A percentile compares a stretch with the other conserved stretches of the same genome.
These are phyloP conservation scores for Sander vitreus DNA, from an alignment of 2,113 vertebrate species.

Conservation along the genomic window DNA sequence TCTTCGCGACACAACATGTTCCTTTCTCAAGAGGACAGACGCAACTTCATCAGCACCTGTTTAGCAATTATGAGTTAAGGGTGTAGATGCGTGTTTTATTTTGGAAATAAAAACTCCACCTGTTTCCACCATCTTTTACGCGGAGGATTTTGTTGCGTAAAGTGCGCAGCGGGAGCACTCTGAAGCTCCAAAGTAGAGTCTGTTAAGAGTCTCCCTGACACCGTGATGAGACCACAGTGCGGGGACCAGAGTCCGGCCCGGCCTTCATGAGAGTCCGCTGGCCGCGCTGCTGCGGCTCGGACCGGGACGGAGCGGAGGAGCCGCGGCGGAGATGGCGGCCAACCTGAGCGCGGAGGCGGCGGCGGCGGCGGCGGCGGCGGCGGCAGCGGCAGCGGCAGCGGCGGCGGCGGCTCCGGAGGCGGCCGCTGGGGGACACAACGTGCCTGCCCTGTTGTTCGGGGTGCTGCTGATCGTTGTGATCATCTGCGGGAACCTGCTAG, in stretches of 20 bases:
- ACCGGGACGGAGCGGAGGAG: constrained; percentile 51
- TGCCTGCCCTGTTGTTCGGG: constrained; percentile 88
- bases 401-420: constrained; percentile 13
- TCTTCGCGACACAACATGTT: neutral
- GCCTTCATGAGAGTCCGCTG: constrained; percentile 63
- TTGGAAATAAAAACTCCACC: neutral
- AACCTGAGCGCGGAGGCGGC: constrained; percentile 68
- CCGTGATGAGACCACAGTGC: constrained; percentile 19
- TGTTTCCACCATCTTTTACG: constrained; percentile 22
- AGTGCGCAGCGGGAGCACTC: constrained; percentile 34
- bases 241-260: constrained; percentile 23
- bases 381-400: neutral
- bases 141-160: constrained; percentile 27
- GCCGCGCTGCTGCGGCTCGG: constrained; percentile 52
- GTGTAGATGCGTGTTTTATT: neutral
- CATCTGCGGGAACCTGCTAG: constrained; percentile 92
- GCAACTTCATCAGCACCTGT: neutral
- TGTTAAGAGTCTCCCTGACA: constrained; percentile 11
- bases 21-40: neutral
- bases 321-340: constrained; percentile 75
- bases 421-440: constrained; percentile 70
- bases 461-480: constrained; percentile 89
- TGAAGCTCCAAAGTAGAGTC: neutral
- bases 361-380: constrained; percentile 13
- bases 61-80: neutral